Percentiles rank a stretch among this genome's conserved stretches.
phyloP scores from a whole-genome alignment of 2,888 invertebrate species.

The Cryptocheilus praepositus region DNA sequence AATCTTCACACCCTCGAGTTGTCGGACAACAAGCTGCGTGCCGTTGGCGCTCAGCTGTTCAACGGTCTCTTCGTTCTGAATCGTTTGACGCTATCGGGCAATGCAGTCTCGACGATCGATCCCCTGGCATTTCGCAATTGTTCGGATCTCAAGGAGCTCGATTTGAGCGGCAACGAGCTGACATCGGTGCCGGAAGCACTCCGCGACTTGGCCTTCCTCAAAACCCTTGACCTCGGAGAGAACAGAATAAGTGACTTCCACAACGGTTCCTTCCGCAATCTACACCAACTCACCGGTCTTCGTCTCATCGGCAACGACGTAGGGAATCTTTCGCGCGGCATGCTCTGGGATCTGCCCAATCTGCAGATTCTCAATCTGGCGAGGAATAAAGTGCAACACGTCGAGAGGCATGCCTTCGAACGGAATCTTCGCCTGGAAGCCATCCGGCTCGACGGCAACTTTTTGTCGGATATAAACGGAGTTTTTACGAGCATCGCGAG shows the following conservation, averaged over 20 bases:
- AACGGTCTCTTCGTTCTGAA: slow-evolving; percentile 89
- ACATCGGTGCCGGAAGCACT: slow-evolving; percentile 88
- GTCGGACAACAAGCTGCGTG: slow-evolving; percentile 90
- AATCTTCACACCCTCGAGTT: slow-evolving; percentile 92
- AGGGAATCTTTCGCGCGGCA: slow-evolving; percentile 88
- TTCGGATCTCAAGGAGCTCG: slow-evolving; percentile 90
- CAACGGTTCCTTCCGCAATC: slow-evolving; percentile 89
- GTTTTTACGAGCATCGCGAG: slow-evolving; percentile 91
- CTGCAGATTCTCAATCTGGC: slow-evolving; percentile 92
- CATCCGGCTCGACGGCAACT: slow-evolving; percentile 91
- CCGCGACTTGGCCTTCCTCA: slow-evolving; percentile 87
- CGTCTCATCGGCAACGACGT: slow-evolving; percentile 93
- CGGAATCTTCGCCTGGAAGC: slow-evolving; percentile 89
- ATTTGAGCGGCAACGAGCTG: slow-evolving; percentile 91
- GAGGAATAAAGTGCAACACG: slow-evolving; percentile 90
- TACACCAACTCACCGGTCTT: slow-evolving; percentile 90
- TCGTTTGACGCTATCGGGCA: slow-evolving; percentile 90
- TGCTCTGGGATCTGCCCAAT: slow-evolving; percentile 90
- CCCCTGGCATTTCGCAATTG: slow-evolving; percentile 90
- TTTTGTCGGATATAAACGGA: slow-evolving; percentile 91
- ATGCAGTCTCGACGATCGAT: slow-evolving; percentile 87
- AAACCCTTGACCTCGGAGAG: slow-evolving; percentile 93
- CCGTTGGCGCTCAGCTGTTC: slow-evolving; percentile 87
- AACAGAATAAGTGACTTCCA: slow-evolving; percentile 90
- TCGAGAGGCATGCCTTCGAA: slow-evolving; percentile 89